Base-by-base conservation (phyloP, 1,140 invertebrate species). In the Ips typographus region DNA sequence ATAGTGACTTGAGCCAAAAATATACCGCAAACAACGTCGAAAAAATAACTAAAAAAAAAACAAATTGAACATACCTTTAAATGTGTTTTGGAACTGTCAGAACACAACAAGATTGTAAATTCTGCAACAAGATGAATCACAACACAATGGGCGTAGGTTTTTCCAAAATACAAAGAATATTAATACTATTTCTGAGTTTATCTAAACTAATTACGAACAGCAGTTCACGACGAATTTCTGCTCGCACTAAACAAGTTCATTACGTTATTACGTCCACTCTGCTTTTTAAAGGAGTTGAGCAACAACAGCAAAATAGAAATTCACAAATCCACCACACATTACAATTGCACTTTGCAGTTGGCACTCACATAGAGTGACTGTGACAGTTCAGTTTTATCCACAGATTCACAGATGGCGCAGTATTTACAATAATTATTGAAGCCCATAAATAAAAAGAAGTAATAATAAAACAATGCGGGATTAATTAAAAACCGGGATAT, bases 71-170 rank as follows among this genome's bases (percentile, higher is more conserved):
- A 6, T 49, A 49, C 22, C 22, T 49, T 49, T 49, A 3, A 49
- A 49, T 6, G 22, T 49, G 22, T 49, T 22, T 49, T 49, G 44
- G 22, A 49, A 22, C 1, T 49, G 22, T 22, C 22, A 22, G 22
- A 22, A 22, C 22, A 22, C 22, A 22, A 22, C 22, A 22, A 22
- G 22, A 22, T 22, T 22, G 22, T 3, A 49, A 49, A 49, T 49
- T 49, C 6, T 49, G 44, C 44, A 49, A 49, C 22, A 22, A 22
- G 22, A 49, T 49, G 44, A 49, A 49, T 49, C 44, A 49, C 44
- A 49, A 49, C 44, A 49, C 44, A 49, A 49, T 49, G 44, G 44
- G 44, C 44, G 44, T 49, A 49, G 44, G 44, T 22, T 49, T 49
- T 6, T 49, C 44, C 44, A 49, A 8, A 6, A 49, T 8, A 49